Evolutionary conservation across 23 tunicate genomes (phyloP).

Genomic region (Styela plicata): DNA sequence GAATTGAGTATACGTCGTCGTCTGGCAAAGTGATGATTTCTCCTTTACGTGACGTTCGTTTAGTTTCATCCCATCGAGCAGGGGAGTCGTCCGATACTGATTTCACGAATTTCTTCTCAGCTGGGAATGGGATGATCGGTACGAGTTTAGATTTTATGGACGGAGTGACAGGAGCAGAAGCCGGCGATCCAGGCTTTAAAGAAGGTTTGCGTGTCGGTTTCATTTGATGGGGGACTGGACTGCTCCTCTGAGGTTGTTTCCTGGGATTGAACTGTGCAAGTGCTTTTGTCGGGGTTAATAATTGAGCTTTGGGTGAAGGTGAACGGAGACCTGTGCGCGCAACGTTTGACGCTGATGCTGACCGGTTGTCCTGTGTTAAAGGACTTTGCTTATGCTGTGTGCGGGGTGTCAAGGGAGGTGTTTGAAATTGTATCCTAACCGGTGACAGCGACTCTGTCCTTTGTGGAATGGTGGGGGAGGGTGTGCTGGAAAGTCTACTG

Average conservation of each 20-base stretch:
- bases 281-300: background rate
- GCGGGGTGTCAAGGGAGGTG: background rate
- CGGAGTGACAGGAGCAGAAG: background rate
- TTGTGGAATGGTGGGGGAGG: background rate
- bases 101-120: background rate
- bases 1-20: constrained; percentile 17
- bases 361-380: background rate
- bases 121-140: background rate
- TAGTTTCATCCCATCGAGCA: background rate
- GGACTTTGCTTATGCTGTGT: background rate
- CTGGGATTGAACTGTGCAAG: background rate
- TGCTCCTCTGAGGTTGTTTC: background rate
- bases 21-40: constrained; percentile 20
- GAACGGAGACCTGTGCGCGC: background rate
- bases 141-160: background rate
- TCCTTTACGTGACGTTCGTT: constrained; percentile 5
- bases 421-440: background rate
- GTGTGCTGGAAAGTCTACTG: background rate
- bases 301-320: background rate
- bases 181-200: background rate
- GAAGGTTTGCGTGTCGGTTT: background rate
- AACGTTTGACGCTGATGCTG: background rate
- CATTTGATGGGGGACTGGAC: background rate
- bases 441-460: background rate
- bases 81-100: constrained; percentile 2